A percentile compares a stretch with the other conserved stretches of the same genome.
phyloP scores from a whole-genome alignment of 64 coral and sea anemone genomes.

The Stichodactyla helianthus region DNA sequence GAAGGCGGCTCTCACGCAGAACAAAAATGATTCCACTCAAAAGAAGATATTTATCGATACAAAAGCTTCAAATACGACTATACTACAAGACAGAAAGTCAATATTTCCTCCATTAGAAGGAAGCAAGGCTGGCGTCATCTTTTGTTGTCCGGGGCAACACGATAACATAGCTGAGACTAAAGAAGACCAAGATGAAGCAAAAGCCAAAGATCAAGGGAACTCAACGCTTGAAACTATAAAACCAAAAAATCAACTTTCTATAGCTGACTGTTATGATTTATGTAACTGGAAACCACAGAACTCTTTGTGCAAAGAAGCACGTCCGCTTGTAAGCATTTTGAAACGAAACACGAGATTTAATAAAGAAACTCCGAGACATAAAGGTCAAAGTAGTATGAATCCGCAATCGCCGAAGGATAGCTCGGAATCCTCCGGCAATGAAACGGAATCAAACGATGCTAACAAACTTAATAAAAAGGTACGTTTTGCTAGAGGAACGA shows the following conservation, averaged over 20 bases:
- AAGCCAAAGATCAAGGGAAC: not conserved
- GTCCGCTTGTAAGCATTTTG: slow-evolving; percentile 19
- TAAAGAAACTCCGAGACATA: not conserved
- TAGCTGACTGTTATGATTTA: slow-evolving; percentile 10
- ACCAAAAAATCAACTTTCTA: slow-evolving; percentile 1
- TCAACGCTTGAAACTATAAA: not conserved
- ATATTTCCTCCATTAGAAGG: slow-evolving; percentile 14
- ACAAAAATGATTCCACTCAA: not conserved
- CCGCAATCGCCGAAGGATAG: not conserved
- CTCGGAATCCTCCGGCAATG: slow-evolving; percentile 6
- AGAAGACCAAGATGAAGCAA: not conserved
- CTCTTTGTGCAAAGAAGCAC: not conserved
- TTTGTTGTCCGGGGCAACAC: slow-evolving; percentile 19
- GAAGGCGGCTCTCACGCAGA: not conserved
- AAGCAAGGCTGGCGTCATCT: not conserved
- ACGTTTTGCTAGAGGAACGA: slow-evolving; percentile 46
- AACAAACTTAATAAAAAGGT: slow-evolving; percentile 8
- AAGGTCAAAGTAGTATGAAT: slow-evolving; percentile 7
- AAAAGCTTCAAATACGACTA: not conserved
- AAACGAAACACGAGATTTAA: not conserved
- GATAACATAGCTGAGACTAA: not conserved
- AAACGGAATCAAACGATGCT: not conserved
- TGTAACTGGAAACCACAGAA: slow-evolving; percentile 10
- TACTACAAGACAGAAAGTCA: not conserved
- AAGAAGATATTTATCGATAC: not conserved